Evolutionary conservation across 2,888 invertebrate genomes (phyloP).

Genomic region (Pterobdella sp.): DNA sequence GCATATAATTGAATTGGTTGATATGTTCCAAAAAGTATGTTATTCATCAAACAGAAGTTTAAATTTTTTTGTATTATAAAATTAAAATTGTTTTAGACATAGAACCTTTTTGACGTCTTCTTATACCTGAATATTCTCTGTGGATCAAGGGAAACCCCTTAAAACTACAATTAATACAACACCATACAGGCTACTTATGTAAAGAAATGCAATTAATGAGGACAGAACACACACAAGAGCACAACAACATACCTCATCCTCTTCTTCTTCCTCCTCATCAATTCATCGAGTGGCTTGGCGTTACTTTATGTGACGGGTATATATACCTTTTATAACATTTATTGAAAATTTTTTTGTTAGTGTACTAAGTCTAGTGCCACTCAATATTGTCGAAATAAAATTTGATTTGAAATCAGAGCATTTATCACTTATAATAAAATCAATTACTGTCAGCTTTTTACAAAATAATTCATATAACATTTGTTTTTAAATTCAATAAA

Average conservation of each 20-base stretch:
- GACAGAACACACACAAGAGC: not conserved
- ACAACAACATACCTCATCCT: not conserved
- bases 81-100: too few relatives aligned
- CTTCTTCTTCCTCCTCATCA: not conserved
- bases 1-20: too few relatives aligned
- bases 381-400: not conserved
- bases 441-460: too few relatives aligned
- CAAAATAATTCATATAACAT: not conserved
- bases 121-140: too few relatives aligned
- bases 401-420: not conserved
- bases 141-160: too few relatives aligned
- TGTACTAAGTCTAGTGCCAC: not conserved
- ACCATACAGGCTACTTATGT: not conserved
- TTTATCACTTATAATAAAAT: not conserved
- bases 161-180: too few relatives aligned
- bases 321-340: not conserved
- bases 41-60: too few relatives aligned
- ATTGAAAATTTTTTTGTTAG: not conserved
- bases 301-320: constrained; percentile 12
- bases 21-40: too few relatives aligned
- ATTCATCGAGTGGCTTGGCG: constrained; percentile 25
- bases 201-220: constrained; percentile 5
- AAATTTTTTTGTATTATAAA: too few relatives aligned
- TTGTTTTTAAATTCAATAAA: not conserved
- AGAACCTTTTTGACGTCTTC: too few relatives aligned